These are phyloP conservation scores for Notodonta ziczac DNA, from an alignment of 2,888 invertebrate species.

Conservation along the genomic window DNA sequence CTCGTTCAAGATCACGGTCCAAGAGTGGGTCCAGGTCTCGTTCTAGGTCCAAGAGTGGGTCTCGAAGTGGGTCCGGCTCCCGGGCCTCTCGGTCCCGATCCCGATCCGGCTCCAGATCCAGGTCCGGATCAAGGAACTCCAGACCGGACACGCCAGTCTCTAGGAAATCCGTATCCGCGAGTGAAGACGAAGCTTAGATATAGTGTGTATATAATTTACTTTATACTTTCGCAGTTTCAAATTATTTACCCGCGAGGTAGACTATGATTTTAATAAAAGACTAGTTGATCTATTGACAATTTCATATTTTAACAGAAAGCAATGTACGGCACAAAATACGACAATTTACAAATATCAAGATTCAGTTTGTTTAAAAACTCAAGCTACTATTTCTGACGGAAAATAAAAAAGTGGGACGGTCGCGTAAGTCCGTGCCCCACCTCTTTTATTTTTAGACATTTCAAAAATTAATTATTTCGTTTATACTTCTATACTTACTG, in stretches of 20 bases:
- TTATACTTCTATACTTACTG: too few species aligned
- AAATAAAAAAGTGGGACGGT: too few species aligned
- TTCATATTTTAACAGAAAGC: neutral
- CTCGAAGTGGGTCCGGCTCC: slow-evolving; percentile 67
- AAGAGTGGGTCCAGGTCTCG: slow-evolving; percentile 31
- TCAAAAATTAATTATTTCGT: too few species aligned
- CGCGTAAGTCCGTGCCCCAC: too few species aligned
- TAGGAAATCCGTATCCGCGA: slow-evolving; percentile 85
- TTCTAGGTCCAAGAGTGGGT: slow-evolving; percentile 54
- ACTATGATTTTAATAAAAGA: slow-evolving; percentile 1
- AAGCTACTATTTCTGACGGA: too few species aligned
- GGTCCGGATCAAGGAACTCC: slow-evolving; percentile 74
- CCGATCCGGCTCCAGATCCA: slow-evolving; percentile 62
- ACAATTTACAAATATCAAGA: too few species aligned
- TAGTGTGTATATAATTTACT: slow-evolving; percentile 36
- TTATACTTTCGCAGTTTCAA: slow-evolving; percentile 20
- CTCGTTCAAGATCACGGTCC: slow-evolving; percentile 11
- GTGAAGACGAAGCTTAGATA: slow-evolving; percentile 78
- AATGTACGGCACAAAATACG: too few species aligned
- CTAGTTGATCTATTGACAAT: neutral
- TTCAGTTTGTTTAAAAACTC: too few species aligned
- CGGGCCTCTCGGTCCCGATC: slow-evolving; percentile 72
- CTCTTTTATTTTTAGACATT: too few species aligned
- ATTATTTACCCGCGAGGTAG: slow-evolving; percentile 28
- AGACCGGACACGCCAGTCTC: slow-evolving; percentile 84